Conservation (phyloP, 2,113 vertebrate species). For the Apteryx mantelli region DNA sequence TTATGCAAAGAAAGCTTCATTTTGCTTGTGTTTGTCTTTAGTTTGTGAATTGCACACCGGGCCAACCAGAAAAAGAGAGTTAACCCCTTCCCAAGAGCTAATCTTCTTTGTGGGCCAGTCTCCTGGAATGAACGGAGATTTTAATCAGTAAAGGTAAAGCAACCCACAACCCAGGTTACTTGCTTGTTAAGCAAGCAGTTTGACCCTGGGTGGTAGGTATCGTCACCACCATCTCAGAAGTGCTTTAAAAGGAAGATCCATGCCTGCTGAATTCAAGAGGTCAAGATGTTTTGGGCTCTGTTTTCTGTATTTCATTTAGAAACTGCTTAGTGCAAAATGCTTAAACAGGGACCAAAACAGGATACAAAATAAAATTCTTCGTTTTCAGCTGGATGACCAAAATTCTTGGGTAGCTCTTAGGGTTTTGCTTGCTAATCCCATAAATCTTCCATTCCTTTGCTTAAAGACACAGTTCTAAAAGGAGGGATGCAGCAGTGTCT, state of each 20-base stretch:
- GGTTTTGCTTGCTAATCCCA: conserved; percentile 37
- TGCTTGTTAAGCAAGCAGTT: background rate
- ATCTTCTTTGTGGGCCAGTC: background rate
- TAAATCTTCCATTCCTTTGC: conserved; percentile 39
- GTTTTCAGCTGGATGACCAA: conserved; percentile 32
- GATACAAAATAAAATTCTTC: conserved; percentile 55
- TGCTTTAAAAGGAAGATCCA: background rate
- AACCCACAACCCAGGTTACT: background rate
- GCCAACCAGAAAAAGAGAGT: background rate
- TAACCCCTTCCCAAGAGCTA: background rate
- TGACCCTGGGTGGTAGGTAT: background rate
- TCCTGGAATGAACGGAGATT: background rate
- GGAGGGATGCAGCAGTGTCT: background rate
- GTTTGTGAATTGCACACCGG: background rate
- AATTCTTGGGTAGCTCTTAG: background rate
- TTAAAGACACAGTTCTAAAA: background rate
- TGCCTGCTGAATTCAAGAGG: background rate
- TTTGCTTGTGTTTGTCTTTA: background rate
- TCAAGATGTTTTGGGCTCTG: background rate
- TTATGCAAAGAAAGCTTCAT: background rate
- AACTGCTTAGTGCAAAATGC: conserved; percentile 14
- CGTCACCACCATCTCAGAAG: background rate
- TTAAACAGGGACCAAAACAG: conserved; percentile 29
- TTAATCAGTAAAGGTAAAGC: background rate
- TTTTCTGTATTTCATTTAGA: background rate